Evolutionary conservation across 2,113 vertebrate species (phyloP), one percentile per base, ranked within the genome.

Genomic region (Psilopsiagon aymara): DNA sequence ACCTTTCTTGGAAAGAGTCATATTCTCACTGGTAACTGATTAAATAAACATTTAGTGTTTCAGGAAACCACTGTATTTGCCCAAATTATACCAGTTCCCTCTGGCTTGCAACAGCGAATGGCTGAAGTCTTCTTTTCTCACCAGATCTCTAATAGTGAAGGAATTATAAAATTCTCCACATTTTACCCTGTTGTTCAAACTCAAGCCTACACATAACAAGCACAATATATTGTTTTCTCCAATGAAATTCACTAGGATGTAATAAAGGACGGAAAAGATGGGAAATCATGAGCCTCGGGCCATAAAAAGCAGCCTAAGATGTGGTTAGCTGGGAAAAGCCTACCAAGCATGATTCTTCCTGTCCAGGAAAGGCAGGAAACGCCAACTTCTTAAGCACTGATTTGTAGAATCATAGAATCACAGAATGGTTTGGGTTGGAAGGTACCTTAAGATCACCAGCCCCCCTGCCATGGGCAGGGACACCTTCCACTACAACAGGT

Each of bases 41-140:
- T 82, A 90, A 95, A 83, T 86, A 95, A 95, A 80, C 63, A 82
- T 93, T 80, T 82, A 39, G 15, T 88, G 53, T 91, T 93, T 94
- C 71, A 77, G 66, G 68, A 95, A 93, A 62, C 44, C 53, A 62
- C 44, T 52, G 37, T 76, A 78, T 94, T 92, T 83, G 86, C 57
- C 29, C 13, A 84, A 86, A 79, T 92, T 78, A 52, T 37, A 64
- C 69, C 83, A 31, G 5, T 94, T 94, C 70, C 17, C 43, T 88
- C 81, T 84, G 57, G 41, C 18, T 92, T 89, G 28, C 62, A 73
- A 37, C 17, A 47, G 47, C 63, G 20, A 84, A 87, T 89, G 80
- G 39, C 52, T 76, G 78, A 79, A 92, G 59, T 21, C 13, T 53
- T 69, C 27, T 59, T 59, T 66, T 91, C 52, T 92, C 29, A 47